Evolutionary conservation across 2,888 invertebrate species (phyloP), one percentile per base, ranked within the genome.

Genomic region (Spicauda simplicius): DNA sequence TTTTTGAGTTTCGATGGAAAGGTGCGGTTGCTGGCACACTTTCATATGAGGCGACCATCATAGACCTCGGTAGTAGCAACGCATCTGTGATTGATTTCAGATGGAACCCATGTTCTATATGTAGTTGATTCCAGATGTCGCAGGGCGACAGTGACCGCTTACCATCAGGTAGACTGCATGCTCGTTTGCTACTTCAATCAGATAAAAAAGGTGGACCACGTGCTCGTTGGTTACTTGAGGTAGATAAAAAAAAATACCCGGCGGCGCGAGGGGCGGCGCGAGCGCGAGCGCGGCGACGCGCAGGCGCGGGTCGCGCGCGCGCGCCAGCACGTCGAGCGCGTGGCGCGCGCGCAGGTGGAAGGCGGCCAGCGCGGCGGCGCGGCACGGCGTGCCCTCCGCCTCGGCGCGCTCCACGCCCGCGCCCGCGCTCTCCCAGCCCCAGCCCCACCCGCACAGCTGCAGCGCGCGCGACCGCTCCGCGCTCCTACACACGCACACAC

Each of bases 281-380:
- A 55, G 96, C 95, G 97, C 97, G 19, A 94, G 93, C 73, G 88
- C 90, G 16, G 86, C 88, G 52, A 91, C 88, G 63, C 90, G 81
- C 72, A 89, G 82, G 78, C 80, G 76, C 55, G 88, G 87, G 71
- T 86, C 84, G 56, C 73, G 77, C 55, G 97, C 97, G 73, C 96
- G 94, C 72, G 96, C 96, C 68, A 99, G 94, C 78, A 98, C 97
- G 78, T 97, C 97, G 67, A 98, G 97, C 37, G 98, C 98, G 77
- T 95, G 91, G 68, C 96, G 95, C 74, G 99, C 94, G 82, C 97
- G 96, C 77, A 98, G 94, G 87, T 98, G 97, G 89, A 98, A 99
- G 64, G 98, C 96, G 58, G 98, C 97, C 67, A 99, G 96, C 68
- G 98, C 97, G 48, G 98, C 98, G 52, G 98, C 98, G 82, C 98